Base-by-base conservation (phyloP, 2,113 vertebrate species). In the Typhlomys cinereus region DNA sequence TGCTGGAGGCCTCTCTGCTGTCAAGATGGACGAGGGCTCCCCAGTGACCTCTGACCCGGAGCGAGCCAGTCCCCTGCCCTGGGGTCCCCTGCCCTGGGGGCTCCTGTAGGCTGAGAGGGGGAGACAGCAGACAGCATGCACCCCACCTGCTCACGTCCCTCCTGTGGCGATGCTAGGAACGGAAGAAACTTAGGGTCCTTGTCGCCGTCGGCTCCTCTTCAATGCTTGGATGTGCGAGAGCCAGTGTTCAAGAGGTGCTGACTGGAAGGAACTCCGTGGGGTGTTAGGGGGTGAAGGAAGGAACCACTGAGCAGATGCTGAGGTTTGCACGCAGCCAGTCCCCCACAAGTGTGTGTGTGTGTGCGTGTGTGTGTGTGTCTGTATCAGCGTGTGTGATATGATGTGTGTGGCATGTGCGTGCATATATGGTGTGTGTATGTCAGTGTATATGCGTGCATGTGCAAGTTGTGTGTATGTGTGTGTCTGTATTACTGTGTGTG, bases 261-360 rank as follows among this genome's bases (percentile, higher is more conserved):
- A 34, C 59, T n/a, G 46, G 61, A 74, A 87, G 52, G 41, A 50
- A 29, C 27, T 36, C 12, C 3, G 2, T 13, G 0, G 50, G 54
- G 31, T 0, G 1, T 12, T 1, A 1, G n/a, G 34, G 34, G 44
- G 7, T 27, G 23, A 17, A 34, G 41, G n/a, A 7, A 34, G 5
- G 21, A 17, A 17, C 18, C 18, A 54, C 52, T 54, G 14, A n/a
- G n/a, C n/a, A n/a, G n/a, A n/a, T n/a, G n/a, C n/a, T n/a, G n/a
- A n/a, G n/a, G n/a, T n/a, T n/a, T n/a, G n/a, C n/a, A n/a, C n/a
- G n/a, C n/a, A n/a, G n/a, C n/a, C n/a, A n/a, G n/a, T n/a, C n/a
- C n/a, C n/a, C n/a, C n/a, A n/a, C n/a, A n/a, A n/a, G n/a, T n/a
- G n/a, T n/a, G n/a, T n/a, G n/a, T n/a, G n/a, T n/a, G n/a, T n/a